Evolutionary conservation across 2,113 vertebrate genomes (phyloP).

Genomic region (Dipodomys ordii): DNA sequence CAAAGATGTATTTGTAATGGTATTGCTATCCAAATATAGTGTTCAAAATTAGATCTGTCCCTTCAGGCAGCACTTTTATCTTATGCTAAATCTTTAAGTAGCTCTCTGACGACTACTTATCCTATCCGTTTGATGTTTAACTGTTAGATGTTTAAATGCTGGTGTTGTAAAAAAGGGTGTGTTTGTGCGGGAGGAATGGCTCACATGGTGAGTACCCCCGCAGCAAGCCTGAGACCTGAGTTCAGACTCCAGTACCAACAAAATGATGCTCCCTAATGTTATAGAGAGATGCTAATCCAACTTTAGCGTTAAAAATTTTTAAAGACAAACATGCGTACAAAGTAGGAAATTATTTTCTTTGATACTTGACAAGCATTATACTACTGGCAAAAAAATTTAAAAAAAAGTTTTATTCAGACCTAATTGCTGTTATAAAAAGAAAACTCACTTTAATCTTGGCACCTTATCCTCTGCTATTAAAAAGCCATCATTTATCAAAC

Average conservation of each 20-base stretch:
- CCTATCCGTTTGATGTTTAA: slow-evolving; percentile 29
- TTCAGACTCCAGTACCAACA: too few species aligned
- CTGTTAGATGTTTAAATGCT: slow-evolving; percentile 27
- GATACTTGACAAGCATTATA: slow-evolving; percentile 16
- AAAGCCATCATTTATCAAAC: slow-evolving; percentile 7
- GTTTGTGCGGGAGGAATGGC: too few species aligned
- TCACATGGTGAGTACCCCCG: too few species aligned
- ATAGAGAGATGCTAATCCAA: neutral
- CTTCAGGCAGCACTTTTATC: neutral
- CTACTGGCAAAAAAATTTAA: slow-evolving; percentile 52
- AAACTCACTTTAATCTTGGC: slow-evolving; percentile 1
- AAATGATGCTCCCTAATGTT: too few species aligned
- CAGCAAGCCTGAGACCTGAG: too few species aligned
- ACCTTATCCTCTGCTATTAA: neutral
- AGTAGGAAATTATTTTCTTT: slow-evolving; percentile 36
- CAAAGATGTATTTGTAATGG: slow-evolving; percentile 47
- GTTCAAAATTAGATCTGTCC: slow-evolving; percentile 3
- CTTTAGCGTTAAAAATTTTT: neutral
- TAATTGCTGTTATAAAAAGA: slow-evolving; percentile 23
- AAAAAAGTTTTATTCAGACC: neutral
- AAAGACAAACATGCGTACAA: neutral
- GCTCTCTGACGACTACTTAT: slow-evolving; percentile 15
- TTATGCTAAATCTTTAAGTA: slow-evolving; percentile 54
- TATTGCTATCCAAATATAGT: slow-evolving; percentile 33
- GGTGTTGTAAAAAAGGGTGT: neutral